Base-by-base conservation (phyloP, 2,113 vertebrate genomes). In the Numenius arquata region DNA sequence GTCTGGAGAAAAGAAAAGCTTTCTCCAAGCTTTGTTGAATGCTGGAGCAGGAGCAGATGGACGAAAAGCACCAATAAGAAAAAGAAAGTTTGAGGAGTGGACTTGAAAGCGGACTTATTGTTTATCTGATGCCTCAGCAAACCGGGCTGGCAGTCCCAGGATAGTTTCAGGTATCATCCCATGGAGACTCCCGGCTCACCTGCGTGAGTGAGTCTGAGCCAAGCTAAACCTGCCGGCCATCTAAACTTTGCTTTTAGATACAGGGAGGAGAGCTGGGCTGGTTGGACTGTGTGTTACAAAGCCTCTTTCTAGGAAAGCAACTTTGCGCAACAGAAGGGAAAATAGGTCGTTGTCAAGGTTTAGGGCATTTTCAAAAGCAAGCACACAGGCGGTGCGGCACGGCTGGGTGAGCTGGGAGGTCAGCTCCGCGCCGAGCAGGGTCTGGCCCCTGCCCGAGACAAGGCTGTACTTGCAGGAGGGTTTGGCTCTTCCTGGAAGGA, bases 261-360 rank as follows among this genome's bases (percentile, higher is more conserved):
- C 32, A 63, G 8, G 14, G 66, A 68, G 76, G 21, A 92, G 76
- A 94, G 83, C 86, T 38, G 88, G 52, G 83, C 88, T 61, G 65
- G 16, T 75, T 45, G 83, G 94, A 73, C 73, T 1, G 8, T 84
- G 70, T 2, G 0, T 50, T 87, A 55, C 70, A 89, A 92, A 94
- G 83, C 73, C 80, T 95, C 96, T 96, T 97, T 96, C 94, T 96
- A 96, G 96, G 96, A 97, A 97, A 97, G 73, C 34, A 95, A 81
- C 80, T 96, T 96, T 94, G 80, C 45, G 53, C 83, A 95, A 96
- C 53, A 85, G 80, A 77, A 94, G 53, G 73, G 40, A 89, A 96
- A 95, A 93, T 41, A 95, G 92, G 84, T 92, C 66, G 9, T 95
- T 73, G 94, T 94, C 83, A 96, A 94, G 86, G 92, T 96, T 94